Conservation (phyloP, 2,797 vertebrate species). For the Bradypus variegatus region DNA sequence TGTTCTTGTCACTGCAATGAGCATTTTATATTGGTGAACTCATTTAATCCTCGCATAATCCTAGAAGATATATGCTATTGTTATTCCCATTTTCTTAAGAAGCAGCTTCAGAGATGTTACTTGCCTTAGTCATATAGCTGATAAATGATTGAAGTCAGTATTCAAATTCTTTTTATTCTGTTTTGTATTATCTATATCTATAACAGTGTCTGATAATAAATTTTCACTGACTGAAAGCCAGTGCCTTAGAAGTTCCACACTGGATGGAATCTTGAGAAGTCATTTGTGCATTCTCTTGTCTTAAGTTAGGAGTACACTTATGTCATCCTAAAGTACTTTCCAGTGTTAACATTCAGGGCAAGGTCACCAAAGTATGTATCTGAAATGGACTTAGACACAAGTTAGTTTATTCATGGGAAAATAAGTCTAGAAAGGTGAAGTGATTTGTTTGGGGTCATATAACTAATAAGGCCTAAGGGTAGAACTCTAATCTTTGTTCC, state of each 20-base stretch:
- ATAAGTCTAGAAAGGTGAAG: not conserved
- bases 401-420: not conserved
- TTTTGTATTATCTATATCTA: not conserved
- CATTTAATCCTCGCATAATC: not conserved
- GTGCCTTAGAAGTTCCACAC: not conserved
- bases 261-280: not conserved
- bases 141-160: not conserved
- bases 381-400: not conserved
- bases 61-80: not conserved
- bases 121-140: not conserved
- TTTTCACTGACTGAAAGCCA: not conserved
- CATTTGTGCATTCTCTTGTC: not conserved
- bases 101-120: not conserved
- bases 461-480: not conserved
- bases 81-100: constrained; percentile 3
- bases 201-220: not conserved
- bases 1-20: not conserved
- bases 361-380: not conserved
- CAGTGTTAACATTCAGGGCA: not conserved
- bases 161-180: constrained; percentile 23
- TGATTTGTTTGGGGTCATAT: not conserved
- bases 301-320: not conserved
- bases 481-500: not conserved
- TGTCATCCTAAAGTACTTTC: not conserved
- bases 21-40: not conserved